Evolutionary conservation across 1,140 invertebrate genomes (phyloP).

Genomic region (Drosophila suzukii): DNA sequence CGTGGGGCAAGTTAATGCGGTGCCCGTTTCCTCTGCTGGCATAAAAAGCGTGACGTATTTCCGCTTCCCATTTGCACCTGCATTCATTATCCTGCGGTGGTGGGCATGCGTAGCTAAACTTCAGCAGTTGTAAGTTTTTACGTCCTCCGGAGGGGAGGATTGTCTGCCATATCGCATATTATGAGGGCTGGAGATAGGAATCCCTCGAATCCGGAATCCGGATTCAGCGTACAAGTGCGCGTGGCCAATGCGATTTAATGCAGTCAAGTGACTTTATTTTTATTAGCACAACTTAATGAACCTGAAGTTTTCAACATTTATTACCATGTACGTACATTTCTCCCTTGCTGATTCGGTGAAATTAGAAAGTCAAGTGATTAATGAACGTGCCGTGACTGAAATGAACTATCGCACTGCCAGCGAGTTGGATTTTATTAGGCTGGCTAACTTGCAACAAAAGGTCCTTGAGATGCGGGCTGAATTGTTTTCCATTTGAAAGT

Average conservation of each 20-base stretch:
- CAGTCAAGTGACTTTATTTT: slow-evolving; percentile 81
- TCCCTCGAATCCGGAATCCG: slow-evolving; percentile 15
- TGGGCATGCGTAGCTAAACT: slow-evolving; percentile 71
- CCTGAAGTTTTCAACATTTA: slow-evolving; percentile 79
- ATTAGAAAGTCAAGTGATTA: slow-evolving; percentile 80
- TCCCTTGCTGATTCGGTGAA: slow-evolving; percentile 40
- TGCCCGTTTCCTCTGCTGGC: slow-evolving; percentile 29
- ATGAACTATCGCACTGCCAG: slow-evolving; percentile 23
- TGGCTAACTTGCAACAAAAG: background rate
- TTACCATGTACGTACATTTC: slow-evolving; percentile 45
- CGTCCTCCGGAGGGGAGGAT: slow-evolving; percentile 27
- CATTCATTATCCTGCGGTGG: slow-evolving; percentile 74
- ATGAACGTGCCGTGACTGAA: slow-evolving; percentile 63
- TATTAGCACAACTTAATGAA: slow-evolving; percentile 84
- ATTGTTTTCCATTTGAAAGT: background rate
- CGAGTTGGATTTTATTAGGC: background rate
- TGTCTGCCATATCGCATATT: slow-evolving; percentile 8
- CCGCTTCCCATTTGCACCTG: slow-evolving; percentile 80
- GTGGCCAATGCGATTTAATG: slow-evolving; percentile 75
- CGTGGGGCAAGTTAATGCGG: slow-evolving; percentile 14
- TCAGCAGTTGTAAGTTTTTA: slow-evolving; percentile 72
- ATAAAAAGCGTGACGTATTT: slow-evolving; percentile 78
- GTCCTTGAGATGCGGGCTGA: background rate
- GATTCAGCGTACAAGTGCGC: slow-evolving; percentile 65
- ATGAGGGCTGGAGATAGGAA: background rate